These are phyloP conservation scores for Tichodroma muraria DNA, from an alignment of 2,113 vertebrate species.

Conservation along the genomic window DNA sequence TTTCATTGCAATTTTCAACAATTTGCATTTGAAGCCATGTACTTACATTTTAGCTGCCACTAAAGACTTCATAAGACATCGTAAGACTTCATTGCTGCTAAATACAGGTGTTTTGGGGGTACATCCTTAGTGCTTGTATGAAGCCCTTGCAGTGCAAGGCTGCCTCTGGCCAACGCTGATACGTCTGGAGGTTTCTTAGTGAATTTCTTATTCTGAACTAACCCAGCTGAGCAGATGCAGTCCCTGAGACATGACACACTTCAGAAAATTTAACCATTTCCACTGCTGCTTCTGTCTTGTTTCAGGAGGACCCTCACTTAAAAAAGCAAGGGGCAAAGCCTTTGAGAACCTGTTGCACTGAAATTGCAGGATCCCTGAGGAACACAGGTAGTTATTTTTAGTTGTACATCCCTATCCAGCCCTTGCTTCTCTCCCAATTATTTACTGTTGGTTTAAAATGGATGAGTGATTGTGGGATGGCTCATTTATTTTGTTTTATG, in stretches of 20 bases:
- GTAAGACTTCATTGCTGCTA: neutral
- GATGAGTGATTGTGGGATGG: neutral
- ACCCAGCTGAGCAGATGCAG: neutral
- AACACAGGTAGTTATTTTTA: constrained; percentile 47
- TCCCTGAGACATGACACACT: neutral
- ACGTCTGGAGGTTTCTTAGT: neutral
- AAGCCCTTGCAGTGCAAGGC: neutral
- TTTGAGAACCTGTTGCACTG: neutral
- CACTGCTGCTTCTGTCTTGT: neutral
- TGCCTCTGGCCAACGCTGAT: neutral
- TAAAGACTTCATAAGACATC: too few relatives aligned
- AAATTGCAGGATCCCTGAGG: neutral
- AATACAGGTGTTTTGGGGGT: neutral
- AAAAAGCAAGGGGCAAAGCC: neutral
- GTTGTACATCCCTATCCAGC: neutral
- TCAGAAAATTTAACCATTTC: neutral
- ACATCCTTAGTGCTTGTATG: neutral
- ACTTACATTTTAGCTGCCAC: neutral
- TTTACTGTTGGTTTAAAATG: neutral
- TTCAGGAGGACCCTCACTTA: constrained; percentile 33
- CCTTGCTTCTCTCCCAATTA: neutral
- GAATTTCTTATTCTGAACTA: neutral
- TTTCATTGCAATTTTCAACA: neutral
- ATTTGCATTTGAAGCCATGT: neutral
- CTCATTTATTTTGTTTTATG: neutral